These are phyloP conservation scores for Sylvicola cinctus DNA, from an alignment of 2,888 invertebrate species.

Conservation along the genomic window DNA sequence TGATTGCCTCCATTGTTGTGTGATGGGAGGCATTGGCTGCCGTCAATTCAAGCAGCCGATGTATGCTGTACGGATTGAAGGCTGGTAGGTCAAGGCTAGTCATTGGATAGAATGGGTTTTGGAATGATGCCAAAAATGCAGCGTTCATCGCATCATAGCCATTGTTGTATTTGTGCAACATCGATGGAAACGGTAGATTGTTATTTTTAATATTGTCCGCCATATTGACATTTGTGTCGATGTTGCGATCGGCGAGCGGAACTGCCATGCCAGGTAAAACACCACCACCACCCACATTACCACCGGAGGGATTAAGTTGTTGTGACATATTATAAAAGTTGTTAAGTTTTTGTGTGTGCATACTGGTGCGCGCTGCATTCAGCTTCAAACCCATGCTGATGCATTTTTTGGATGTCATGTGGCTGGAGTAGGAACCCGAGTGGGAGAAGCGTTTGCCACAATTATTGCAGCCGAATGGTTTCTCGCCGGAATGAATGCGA, in stretches of 20 bases:
- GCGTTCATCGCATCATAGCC: conserved; percentile 38
- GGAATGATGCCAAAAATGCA: conserved; percentile 29
- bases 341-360: no score
- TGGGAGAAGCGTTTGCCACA: conserved; percentile 98
- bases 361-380: conserved; percentile 32
- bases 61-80: conserved; percentile 23
- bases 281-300: conserved; percentile 19
- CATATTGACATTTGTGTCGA: conserved; percentile 22
- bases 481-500: conserved; percentile 96
- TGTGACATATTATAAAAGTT: background rate
- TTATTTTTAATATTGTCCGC: no score
- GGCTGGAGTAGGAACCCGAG: conserved; percentile 97
- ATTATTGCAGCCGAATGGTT: conserved; percentile 94
- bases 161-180: conserved; percentile 27
- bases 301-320: background rate
- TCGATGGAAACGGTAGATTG: conserved; percentile 23
- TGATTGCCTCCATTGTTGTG: conserved; percentile 1
- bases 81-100: conserved; percentile 18
- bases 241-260: no score
- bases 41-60: conserved; percentile 21
- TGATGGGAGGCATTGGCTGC: conserved; percentile 15
- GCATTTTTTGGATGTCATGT: conserved; percentile 99
- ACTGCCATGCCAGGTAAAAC: no score
- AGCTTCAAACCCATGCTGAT: conserved; percentile 75
- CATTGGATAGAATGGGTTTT: conserved; percentile 23